These are phyloP conservation scores for Limulus polyphemus DNA, from an alignment of 2,888 invertebrate genomes.

Conservation along the genomic window DNA sequence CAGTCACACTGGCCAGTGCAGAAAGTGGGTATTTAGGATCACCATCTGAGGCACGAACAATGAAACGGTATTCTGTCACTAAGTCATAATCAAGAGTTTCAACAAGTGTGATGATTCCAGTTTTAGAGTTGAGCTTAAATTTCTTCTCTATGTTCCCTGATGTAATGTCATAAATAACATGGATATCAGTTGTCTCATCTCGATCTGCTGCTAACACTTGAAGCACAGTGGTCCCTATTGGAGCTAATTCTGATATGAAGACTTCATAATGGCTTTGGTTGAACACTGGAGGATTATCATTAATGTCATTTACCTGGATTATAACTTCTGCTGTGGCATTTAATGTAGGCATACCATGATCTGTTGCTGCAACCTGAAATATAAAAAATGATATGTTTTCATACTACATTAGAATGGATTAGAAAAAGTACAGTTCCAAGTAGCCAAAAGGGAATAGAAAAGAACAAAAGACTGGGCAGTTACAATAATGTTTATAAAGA, in stretches of 20 bases:
- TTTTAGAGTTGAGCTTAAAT: constrained; percentile 55
- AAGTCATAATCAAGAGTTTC: constrained; percentile 66
- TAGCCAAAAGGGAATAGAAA: too few relatives aligned
- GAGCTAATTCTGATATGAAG: constrained; percentile 57
- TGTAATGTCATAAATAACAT: constrained; percentile 63
- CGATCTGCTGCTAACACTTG: constrained; percentile 59
- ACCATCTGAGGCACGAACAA: constrained; percentile 72
- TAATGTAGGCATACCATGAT: constrained; percentile 40
- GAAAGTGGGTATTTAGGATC: constrained; percentile 43
- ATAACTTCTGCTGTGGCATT: constrained; percentile 49
- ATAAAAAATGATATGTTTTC: too few relatives aligned
- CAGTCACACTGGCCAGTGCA: constrained; percentile 56
- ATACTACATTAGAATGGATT: too few relatives aligned
- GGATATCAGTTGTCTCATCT: constrained; percentile 63
- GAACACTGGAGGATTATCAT: constrained; percentile 77
- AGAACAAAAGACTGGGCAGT: neutral
- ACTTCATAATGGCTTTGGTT: constrained; percentile 53
- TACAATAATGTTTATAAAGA: constrained; percentile 53
- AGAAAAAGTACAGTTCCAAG: too few relatives aligned
- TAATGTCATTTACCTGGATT: constrained; percentile 68
- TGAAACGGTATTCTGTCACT: constrained; percentile 55
- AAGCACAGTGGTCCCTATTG: constrained; percentile 55
- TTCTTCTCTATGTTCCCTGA: constrained; percentile 71
- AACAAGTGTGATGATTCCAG: constrained; percentile 60
- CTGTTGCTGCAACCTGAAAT: constrained; percentile 44